phyloP scores from a whole-genome alignment of 2,888 invertebrate genomes.

The Apamea sordens region DNA sequence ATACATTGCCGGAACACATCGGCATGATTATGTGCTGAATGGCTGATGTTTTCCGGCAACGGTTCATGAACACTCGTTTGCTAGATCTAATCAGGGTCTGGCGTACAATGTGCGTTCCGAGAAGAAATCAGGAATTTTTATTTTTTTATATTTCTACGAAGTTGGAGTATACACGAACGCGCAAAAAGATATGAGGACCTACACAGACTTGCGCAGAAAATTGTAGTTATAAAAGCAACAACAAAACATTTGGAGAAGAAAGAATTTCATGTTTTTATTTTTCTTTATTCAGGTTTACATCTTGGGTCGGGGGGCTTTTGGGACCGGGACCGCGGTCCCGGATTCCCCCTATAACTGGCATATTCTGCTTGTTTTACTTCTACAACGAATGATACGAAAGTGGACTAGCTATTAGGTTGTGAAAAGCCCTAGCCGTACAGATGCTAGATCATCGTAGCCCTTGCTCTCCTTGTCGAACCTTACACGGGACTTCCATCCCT shows the following conservation, averaged over 20 bases:
- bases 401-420: not conserved
- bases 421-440: not conserved
- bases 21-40: conserved; percentile 40
- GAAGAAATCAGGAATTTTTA: conserved; percentile 48
- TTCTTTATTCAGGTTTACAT: too few species aligned
- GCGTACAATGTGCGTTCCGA: conserved; percentile 47
- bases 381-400: not conserved
- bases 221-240: not conserved
- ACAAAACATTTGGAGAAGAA: not conserved
- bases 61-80: conserved; percentile 49
- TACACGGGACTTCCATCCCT: not conserved
- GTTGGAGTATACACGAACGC: not conserved
- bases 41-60: conserved; percentile 56
- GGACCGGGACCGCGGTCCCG: too few species aligned
- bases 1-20: conserved; percentile 40
- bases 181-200: not conserved
- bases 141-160: conserved; percentile 24
- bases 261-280: not conserved
- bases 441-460: not conserved
- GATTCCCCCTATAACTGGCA: too few species aligned
- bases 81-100: conserved; percentile 61
- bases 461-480: not conserved
- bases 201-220: not conserved
- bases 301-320: too few species aligned
- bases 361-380: not conserved